Evolutionary conservation across 2,797 vertebrate genomes (phyloP), one percentile per base, ranked within the genome.

Genomic region (Coilia nasus): DNA sequence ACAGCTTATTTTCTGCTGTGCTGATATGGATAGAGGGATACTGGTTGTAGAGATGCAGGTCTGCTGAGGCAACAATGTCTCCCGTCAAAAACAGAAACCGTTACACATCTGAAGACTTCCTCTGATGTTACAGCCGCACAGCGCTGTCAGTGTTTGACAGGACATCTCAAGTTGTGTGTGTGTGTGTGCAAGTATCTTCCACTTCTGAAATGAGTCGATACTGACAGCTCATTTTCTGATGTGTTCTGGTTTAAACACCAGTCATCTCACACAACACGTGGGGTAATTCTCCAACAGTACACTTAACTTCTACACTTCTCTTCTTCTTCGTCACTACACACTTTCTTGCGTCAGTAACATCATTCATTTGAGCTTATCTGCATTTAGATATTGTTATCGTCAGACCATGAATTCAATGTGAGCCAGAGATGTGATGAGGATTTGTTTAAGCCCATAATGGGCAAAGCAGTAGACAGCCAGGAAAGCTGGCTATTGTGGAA

Each of bases 61-160:
- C 35, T 41, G 5, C 35, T 41, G 35, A 41, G 35, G 35, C 35
- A 41, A 41, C 5, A 41, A 41, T 2, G 35, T 41, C 35, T 41
- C 35, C 35, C 2, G 35, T 41, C 35, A 41, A 41, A 41, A 2
- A 41, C 35, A 41, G 35, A 54, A 9, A 9, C 14, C 9, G 2
- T 54, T 54, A 14, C 50, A 9, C 50, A 54, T 54, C 50, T 54
- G 2, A 54, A 54, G 50, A 54, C 50, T 41, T 2, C 35, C 35
- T 41, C 35, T 54, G 9, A 54, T 14, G 50, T 54, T 9, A 54
- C 2, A 54, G 0, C 46, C 88, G 94, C 94, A 94, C 0, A 3
- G 60, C 23, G 23, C 60, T 23, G 60, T 2, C 6, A 2, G 9
- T 64, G 60, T 23, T 44, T 95, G 92, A 95, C 94, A 93, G 93